A percentile compares a stretch with the other conserved stretches of the same genome.
phyloP scores from a whole-genome alignment of 2,888 invertebrate genomes.

The Yponomeuta malinellus region DNA sequence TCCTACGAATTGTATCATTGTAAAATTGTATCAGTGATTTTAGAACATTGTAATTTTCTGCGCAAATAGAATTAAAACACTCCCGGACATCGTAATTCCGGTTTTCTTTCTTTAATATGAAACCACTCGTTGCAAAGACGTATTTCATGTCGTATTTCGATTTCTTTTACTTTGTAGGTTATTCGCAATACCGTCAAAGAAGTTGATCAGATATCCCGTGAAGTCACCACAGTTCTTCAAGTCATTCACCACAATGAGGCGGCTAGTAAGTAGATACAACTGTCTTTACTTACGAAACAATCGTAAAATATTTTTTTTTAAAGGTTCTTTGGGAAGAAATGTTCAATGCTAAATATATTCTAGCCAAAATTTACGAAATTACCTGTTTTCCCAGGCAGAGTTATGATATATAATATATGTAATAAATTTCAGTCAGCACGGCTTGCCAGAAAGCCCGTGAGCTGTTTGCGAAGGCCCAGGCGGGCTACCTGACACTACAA shows the following conservation, averaged over 20 bases:
- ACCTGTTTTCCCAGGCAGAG: not conserved
- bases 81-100: not conserved
- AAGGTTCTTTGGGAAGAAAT: too few relatives aligned
- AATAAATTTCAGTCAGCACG: constrained; percentile 65
- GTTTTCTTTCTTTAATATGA: not conserved
- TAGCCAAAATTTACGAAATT: too few relatives aligned
- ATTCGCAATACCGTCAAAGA: constrained; percentile 83
- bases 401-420: not conserved
- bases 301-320: too few relatives aligned
- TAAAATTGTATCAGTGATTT: not conserved
- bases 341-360: too few relatives aligned
- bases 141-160: not conserved
- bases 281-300: too few relatives aligned
- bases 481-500: constrained; percentile 79
- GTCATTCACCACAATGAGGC: constrained; percentile 85
- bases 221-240: constrained; percentile 87
- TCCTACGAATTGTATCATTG: not conserved
- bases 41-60: not conserved
- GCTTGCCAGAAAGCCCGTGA: constrained; percentile 80
- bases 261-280: constrained; percentile 73
- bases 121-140: not conserved
- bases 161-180: constrained; percentile 59
- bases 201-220: constrained; percentile 85
- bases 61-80: not conserved
- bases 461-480: constrained; percentile 79